Evolutionary conservation across 2,797 vertebrate species (phyloP), one percentile per base, ranked within the genome.

Genomic region (Thalassophryne amazonica): DNA sequence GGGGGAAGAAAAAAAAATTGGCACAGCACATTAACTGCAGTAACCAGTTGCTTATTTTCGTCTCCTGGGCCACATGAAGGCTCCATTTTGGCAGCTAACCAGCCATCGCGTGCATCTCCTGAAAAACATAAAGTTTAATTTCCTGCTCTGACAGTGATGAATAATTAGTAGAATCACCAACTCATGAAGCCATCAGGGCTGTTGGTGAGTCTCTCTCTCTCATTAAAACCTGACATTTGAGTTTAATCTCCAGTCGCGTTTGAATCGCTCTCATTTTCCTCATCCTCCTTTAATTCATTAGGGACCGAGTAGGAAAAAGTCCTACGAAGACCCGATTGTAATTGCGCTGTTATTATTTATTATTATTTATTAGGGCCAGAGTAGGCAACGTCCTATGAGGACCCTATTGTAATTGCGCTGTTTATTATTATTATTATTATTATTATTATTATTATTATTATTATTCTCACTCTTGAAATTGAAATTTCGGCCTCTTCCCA

Each of bases 191-290:
- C 22, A 8, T 38, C 15, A 17, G 48, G 24, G 11, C 5, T 10
- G 24, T n/a, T 35, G 28, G 10, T 33, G 23, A 57, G 33, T 14
- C 36, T 36, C 14, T 20, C 39, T 45, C 12, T 25, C 25, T 19
- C 15, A 50, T 54, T 47, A 34, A 28, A 24, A 33, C 12, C 34
- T 61, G 63, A 51, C 48, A 47, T 37, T 52, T 52, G 60, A 33
- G 27, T 65, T 51, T 39, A 56, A 51, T 60, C 58, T 50, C 18
- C 16, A 17, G 33, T 25, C 39, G 13, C 27, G 12, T 21, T 14
- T 48, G 14, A 37, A 43, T 19, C 21, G 7, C 19, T 18, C 27
- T 13, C 21, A 1, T 18, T 32, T 13, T 40, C 16, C 17, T 51
- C 13, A 2, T 4, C 30, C 35, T 51, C 17, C 14, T 45, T 53